A percentile compares a stretch with the other conserved stretches of the same genome.
These are phyloP conservation scores for Drosophila pallidifrons DNA, from an alignment of 1,140 invertebrate species.

Conservation along the genomic window DNA sequence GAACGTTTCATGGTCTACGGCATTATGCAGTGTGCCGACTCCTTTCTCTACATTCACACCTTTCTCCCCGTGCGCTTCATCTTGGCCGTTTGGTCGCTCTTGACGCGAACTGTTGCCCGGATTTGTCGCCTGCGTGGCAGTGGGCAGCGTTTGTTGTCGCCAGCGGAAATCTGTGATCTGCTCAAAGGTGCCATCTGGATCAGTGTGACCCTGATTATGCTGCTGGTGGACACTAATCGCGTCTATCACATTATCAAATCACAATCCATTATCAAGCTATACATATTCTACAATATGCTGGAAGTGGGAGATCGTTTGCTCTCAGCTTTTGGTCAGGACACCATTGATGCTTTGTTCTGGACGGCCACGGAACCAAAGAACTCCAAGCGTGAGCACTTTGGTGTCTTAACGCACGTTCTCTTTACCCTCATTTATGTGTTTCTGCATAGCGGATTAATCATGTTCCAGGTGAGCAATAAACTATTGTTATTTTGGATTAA, in stretches of 20 bases:
- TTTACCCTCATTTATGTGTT: slow-evolving; percentile 97
- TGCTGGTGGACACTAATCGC: slow-evolving; percentile 98
- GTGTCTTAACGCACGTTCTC: slow-evolving; percentile 94
- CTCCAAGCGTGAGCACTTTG: slow-evolving; percentile 93
- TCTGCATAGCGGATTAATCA: slow-evolving; percentile 95
- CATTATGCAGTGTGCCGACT: slow-evolving; percentile 98
- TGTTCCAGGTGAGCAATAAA: slow-evolving; percentile 90
- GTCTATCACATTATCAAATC: slow-evolving; percentile 99
- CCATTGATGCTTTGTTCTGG: slow-evolving; percentile 98
- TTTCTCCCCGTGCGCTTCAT: slow-evolving; percentile 97
- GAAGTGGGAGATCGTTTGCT: slow-evolving; percentile 98
- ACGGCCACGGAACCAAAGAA: slow-evolving; percentile 97
- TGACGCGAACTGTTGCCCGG: slow-evolving; percentile 89
- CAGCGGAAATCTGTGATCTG: slow-evolving; percentile 98
- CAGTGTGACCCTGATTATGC: slow-evolving; percentile 93
- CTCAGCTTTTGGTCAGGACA: slow-evolving; percentile 99
- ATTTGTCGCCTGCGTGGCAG: slow-evolving; percentile 89
- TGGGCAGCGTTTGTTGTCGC: slow-evolving; percentile 88
- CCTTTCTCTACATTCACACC: slow-evolving; percentile 98
- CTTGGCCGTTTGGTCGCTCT: slow-evolving; percentile 92
- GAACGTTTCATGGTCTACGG: slow-evolving; percentile 98
- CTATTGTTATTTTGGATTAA: background rate
- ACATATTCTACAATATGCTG: slow-evolving; percentile 99
- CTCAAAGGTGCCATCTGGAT: slow-evolving; percentile 96
- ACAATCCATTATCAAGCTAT: slow-evolving; percentile 99